Percentiles rank a stretch among this genome's conserved stretches.
phyloP scores from a whole-genome alignment of 2,888 invertebrate genomes.

The Zhuqinia jingwanae region DNA sequence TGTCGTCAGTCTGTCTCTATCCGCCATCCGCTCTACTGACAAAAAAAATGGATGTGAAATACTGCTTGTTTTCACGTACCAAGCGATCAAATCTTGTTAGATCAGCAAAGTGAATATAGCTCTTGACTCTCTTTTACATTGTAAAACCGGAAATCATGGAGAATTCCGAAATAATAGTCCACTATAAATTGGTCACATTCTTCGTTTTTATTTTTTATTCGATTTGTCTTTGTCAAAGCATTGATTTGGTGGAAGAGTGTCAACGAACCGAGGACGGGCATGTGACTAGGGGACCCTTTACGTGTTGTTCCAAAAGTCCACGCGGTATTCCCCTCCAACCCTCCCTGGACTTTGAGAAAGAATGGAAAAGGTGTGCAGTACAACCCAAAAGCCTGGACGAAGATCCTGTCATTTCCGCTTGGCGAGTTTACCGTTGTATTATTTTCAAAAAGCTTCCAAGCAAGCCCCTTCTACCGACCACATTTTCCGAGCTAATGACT shows the following conservation, averaged over 20 bases:
- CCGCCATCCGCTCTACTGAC: too few relatives aligned
- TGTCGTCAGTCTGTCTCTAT: too few relatives aligned
- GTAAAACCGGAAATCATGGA: too few relatives aligned
- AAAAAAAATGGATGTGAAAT: too few relatives aligned
- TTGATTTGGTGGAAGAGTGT: constrained; percentile 45
- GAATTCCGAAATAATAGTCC: too few relatives aligned
- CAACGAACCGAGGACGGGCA: constrained; percentile 30
- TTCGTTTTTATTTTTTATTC: background rate
- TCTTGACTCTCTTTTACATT: too few relatives aligned
- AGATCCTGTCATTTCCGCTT: constrained; percentile 61
- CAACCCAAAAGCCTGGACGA: constrained; percentile 35
- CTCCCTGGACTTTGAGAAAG: constrained; percentile 11
- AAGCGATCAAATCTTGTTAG: too few relatives aligned
- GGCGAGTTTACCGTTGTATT: constrained; percentile 58
- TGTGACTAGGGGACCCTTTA: constrained; percentile 47
- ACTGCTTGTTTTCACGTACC: too few relatives aligned
- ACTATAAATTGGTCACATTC: too few relatives aligned
- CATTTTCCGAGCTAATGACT: constrained; percentile 28
- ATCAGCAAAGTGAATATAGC: too few relatives aligned
- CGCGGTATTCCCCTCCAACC: constrained; percentile 23
- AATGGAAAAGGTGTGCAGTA: constrained; percentile 46
- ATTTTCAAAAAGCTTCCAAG: constrained; percentile 15
- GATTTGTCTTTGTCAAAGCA: background rate
- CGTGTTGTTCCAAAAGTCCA: constrained; percentile 45
- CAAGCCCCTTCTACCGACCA: constrained; percentile 33